phyloP scores from a whole-genome alignment of 2,113 vertebrate species.

The Jaculus jaculus region DNA sequence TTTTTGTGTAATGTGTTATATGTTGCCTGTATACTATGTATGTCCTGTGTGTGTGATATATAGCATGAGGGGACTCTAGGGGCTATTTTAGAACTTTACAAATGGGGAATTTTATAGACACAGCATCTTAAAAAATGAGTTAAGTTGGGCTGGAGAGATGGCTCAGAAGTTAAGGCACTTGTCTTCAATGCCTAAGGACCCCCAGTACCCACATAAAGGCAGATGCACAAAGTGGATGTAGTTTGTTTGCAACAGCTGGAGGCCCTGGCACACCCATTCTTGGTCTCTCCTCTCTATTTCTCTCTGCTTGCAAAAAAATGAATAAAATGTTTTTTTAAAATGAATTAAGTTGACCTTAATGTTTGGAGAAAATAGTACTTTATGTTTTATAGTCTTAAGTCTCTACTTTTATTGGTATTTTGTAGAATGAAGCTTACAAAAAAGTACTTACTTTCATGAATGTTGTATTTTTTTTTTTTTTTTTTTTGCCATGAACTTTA shows the following conservation, averaged over 20 bases:
- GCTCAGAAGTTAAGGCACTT: too few species aligned
- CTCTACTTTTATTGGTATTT: not conserved
- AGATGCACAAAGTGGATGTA: too few species aligned
- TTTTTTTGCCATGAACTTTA: not conserved
- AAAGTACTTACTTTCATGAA: not conserved
- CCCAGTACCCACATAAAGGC: too few species aligned
- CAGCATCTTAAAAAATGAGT: constrained; percentile 39
- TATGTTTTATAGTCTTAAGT: constrained; percentile 6
- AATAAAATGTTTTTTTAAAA: too few species aligned
- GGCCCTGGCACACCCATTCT: too few species aligned
- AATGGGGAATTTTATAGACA: constrained; percentile 17
- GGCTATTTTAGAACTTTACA: constrained; percentile 28
- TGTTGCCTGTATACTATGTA: not conserved
- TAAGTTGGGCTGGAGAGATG: too few species aligned
- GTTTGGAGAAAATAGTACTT: constrained; percentile 41
- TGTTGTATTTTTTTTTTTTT: constrained; percentile 41
- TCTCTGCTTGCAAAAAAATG: too few species aligned
- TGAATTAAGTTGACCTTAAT: not conserved
- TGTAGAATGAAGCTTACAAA: constrained; percentile 44
- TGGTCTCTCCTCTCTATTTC: too few species aligned
- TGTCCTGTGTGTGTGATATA: not conserved
- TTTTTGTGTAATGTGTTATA: not conserved
- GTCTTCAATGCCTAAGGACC: too few species aligned
- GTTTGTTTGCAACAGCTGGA: too few species aligned
- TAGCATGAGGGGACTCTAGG: not conserved